Conservation (phyloP, 1,140 invertebrate genomes). For the Drosophila teissieri region DNA sequence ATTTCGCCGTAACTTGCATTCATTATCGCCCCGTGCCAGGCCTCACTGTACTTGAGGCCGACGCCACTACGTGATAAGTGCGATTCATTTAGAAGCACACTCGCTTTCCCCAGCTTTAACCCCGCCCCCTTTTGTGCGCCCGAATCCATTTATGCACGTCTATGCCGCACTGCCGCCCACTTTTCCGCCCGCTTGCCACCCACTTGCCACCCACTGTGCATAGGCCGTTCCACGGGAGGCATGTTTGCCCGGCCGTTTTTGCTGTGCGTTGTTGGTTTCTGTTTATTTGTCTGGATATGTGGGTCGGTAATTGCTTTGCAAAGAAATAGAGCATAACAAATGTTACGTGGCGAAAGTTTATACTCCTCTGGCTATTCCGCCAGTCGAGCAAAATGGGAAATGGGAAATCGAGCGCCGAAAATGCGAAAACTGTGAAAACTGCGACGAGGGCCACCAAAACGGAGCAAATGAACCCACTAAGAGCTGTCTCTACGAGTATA, state of each 20-base stretch:
- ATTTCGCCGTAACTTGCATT: constrained; percentile 27
- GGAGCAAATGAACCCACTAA: constrained; percentile 53
- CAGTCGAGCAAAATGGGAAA: constrained; percentile 26
- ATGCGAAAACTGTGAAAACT: constrained; percentile 41
- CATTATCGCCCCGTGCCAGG: constrained; percentile 27
- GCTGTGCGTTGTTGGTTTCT: constrained; percentile 42
- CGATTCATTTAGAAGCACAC: constrained; percentile 63
- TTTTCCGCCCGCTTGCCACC: constrained; percentile 3
- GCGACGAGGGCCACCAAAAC: constrained; percentile 25
- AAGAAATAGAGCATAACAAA: constrained; percentile 83
- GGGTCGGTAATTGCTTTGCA: constrained; percentile 80
- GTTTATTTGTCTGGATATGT: constrained; percentile 69
- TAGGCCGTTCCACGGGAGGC: constrained; percentile 18
- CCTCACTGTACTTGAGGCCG: constrained; percentile 42
- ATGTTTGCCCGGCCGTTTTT: constrained; percentile 27
- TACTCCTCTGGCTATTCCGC: constrained; percentile 43
- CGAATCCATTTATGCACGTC: constrained; percentile 58
- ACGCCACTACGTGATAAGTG: constrained; percentile 56
- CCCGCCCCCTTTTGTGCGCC: constrained; percentile 22
- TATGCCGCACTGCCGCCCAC: constrained; percentile 22
- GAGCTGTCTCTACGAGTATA: constrained; percentile 51
- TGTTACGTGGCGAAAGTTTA: constrained; percentile 75
- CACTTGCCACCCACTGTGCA: constrained; percentile 1
- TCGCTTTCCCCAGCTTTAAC: constrained; percentile 47
- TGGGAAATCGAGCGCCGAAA: constrained; percentile 47